phyloP scores from a whole-genome alignment of 2,888 invertebrate genomes.

The Cryptocephalus primarius region DNA sequence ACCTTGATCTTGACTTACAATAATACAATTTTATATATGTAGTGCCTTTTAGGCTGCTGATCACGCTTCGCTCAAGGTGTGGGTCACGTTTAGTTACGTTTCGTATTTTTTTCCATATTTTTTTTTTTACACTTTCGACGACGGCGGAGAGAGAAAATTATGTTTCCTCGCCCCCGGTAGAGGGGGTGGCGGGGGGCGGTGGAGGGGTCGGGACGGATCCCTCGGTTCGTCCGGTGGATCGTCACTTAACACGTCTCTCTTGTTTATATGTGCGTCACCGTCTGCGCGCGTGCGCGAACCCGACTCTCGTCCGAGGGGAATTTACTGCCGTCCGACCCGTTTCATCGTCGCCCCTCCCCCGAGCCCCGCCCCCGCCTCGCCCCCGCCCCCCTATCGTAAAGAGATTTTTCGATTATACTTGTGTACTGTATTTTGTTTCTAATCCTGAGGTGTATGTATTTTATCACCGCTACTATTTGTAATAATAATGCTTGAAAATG shows the following conservation, averaged over 20 bases:
- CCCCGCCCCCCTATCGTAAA: conserved; percentile 31
- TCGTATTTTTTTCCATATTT: background rate
- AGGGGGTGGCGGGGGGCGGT: too few relatives aligned
- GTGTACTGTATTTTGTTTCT: conserved; percentile 41
- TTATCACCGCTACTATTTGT: conserved; percentile 59
- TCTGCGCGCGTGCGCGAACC: too few relatives aligned
- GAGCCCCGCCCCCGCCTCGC: background rate
- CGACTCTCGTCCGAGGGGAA: too few relatives aligned
- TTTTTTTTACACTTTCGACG: too few relatives aligned
- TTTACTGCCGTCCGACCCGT: too few relatives aligned
- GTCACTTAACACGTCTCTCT: too few relatives aligned
- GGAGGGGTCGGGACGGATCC: too few relatives aligned
- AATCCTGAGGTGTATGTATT: conserved; percentile 45
- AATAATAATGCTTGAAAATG: conserved; percentile 82
- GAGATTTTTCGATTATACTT: conserved; percentile 26
- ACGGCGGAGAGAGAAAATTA: too few relatives aligned
- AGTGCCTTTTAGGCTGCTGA: conserved; percentile 40
- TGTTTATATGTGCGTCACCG: too few relatives aligned
- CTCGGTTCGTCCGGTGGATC: too few relatives aligned
- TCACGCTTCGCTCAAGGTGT: conserved; percentile 37
- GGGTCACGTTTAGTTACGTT: conserved; percentile 30
- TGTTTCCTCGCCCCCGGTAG: too few relatives aligned
- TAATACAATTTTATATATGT: conserved; percentile 22
- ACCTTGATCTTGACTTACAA: conserved; percentile 23
- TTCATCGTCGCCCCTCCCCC: too few relatives aligned